phyloP scores from a whole-genome alignment of 2,888 invertebrate species.

The Stenodema calcarata region DNA sequence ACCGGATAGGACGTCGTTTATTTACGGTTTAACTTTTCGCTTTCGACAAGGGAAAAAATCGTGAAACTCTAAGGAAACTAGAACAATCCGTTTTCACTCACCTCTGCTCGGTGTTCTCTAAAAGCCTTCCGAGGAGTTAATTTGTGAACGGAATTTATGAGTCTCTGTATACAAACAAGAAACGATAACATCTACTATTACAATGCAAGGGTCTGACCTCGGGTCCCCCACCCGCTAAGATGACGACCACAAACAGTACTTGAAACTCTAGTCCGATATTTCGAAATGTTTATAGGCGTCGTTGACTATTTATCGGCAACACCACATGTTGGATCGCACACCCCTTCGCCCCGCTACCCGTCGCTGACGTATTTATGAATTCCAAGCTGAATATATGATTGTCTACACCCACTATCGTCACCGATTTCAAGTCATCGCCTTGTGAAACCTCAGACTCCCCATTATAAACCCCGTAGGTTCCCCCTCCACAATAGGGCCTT shows the following conservation, averaged over 20 bases:
- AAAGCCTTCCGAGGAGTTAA: conserved; percentile 10
- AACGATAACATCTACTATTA: conserved; percentile 35
- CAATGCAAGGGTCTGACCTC: conserved; percentile 18
- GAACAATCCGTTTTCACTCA: neutral
- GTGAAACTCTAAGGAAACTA: neutral
- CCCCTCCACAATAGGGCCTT: neutral
- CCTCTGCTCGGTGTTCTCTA: neutral
- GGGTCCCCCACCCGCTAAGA: neutral
- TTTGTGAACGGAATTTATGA: conserved; percentile 16
- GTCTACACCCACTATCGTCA: conserved; percentile 38
- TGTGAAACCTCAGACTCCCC: neutral
- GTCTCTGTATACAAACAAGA: neutral
- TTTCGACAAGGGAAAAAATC: neutral
- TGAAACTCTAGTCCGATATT: conserved; percentile 35
- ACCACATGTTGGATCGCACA: conserved; percentile 33
- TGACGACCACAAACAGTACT: conserved; percentile 25
- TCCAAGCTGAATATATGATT: conserved; percentile 25
- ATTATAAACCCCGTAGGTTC: neutral
- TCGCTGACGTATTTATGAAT: conserved; percentile 36
- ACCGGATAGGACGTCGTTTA: neutral
- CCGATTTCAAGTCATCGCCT: conserved; percentile 10
- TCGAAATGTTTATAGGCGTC: conserved; percentile 38
- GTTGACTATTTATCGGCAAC: conserved; percentile 24
- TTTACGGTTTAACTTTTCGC: neutral
- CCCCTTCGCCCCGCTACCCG: neutral